A percentile compares a stretch with the other conserved stretches of the same genome.
Conservation (phyloP, 1,140 invertebrate species). For the Calephelis nemesis region DNA sequence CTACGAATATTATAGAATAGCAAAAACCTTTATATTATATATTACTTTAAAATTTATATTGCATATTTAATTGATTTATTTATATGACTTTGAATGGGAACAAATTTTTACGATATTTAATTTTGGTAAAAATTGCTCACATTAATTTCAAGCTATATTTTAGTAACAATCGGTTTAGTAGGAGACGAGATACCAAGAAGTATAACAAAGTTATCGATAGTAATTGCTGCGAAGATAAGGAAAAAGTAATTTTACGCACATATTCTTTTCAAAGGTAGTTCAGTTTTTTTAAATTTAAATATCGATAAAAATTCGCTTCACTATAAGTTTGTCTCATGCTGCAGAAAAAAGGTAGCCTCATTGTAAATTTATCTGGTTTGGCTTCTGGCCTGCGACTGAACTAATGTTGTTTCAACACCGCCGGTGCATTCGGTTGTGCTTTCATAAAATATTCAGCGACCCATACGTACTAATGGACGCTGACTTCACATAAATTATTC, state of each 20-base stretch:
- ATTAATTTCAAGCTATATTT: too few species aligned
- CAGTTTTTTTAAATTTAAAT: neutral
- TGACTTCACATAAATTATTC: constrained; percentile 4
- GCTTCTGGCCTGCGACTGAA: constrained; percentile 5
- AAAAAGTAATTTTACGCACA: too few species aligned
- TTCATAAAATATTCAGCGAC: constrained; percentile 47
- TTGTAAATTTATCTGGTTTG: constrained; percentile 54
- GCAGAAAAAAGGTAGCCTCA: constrained; percentile 54
- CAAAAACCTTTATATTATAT: neutral
- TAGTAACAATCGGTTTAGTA: too few species aligned
- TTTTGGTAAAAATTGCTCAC: too few species aligned
- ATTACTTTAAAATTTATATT: neutral
- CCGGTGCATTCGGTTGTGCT: neutral
- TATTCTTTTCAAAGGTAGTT: too few species aligned
- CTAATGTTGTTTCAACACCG: constrained; percentile 49
- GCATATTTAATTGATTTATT: neutral
- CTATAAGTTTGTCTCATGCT: constrained; percentile 45
- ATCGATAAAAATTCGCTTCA: constrained; percentile 30
- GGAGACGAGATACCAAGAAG: too few species aligned
- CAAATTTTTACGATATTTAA: too few species aligned
- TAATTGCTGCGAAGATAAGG: too few species aligned
- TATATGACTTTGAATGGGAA: too few species aligned
- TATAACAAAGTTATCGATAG: too few species aligned
- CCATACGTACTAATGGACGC: constrained; percentile 14
- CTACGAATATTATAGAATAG: too few species aligned